Evolutionary conservation across 2,888 invertebrate genomes (phyloP), one percentile per base, ranked within the genome.

Genomic region (Phaedon cochleariae): DNA sequence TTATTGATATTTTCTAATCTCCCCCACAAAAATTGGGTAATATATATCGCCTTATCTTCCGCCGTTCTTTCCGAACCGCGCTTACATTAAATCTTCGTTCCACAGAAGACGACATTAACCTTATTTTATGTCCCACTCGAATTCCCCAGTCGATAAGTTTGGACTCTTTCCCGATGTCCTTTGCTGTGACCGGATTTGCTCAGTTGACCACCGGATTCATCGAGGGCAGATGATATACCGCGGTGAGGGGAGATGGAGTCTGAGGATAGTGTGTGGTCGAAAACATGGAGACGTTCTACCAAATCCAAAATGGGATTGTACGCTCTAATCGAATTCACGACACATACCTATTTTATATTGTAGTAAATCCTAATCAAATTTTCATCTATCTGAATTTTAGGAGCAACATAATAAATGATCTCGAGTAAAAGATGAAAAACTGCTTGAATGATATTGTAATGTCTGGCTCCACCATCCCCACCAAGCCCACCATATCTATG

Each of bases 61-160:
- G 49, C 63, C 55, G 65, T 53, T 60, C 64, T 72, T 69, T 62
- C 62, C 69, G 59, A 69, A 67, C 69, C 65, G 64, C 53, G 68
- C 57, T 46, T 57, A 60, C 70, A 63, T 58, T 72, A 68, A 73
- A 73, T 73, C 71, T 70, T 70, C 66, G 62, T 68, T 70, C 57
- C 62, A 52, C 54, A 48, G 59, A 34, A 60, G 41, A 55, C 67
- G 68, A 69, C 67, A 67, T 69, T 69, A 70, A 70, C 71, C 68
- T 69, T 69, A 73, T 73, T 72, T 70, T 70, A 68, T 70, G 55
- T 55, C 52, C 45, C 59, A 34, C 53, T 12, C 45, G 69, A 67
- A 66, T 71, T 72, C 18, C 26, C 62, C 65, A 73, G 67, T 69
- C 70, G 64, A 73, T 72, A 73, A 15, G 41, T 41, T n/a, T 6